A percentile compares a stretch with the other conserved stretches of the same genome.
These are phyloP conservation scores for Nemurella pictetii DNA, from an alignment of 2,888 invertebrate genomes.

Conservation along the genomic window DNA sequence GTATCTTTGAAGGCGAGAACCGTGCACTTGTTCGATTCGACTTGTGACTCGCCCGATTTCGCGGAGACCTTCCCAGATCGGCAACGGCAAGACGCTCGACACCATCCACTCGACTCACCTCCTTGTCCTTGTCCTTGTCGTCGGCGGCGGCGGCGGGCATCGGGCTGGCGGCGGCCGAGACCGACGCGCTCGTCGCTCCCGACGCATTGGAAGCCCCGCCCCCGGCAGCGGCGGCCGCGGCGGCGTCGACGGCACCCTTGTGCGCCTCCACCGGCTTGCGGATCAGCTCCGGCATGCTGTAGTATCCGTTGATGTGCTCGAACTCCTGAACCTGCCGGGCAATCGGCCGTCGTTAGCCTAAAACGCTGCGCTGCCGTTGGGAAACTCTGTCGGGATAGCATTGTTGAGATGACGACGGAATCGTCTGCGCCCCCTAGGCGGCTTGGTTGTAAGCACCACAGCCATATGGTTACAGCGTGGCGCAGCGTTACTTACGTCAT, in stretches of 20 bases:
- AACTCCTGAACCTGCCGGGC: slow-evolving; percentile 85
- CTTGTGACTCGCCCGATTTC: too few species aligned
- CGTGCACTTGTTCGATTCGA: too few species aligned
- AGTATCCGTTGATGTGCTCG: slow-evolving; percentile 96
- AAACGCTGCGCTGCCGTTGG: background rate
- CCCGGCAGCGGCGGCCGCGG: slow-evolving; percentile 56
- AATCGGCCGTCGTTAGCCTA: slow-evolving; percentile 24
- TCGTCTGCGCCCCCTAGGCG: too few species aligned
- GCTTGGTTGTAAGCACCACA: background rate
- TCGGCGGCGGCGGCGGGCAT: slow-evolving; percentile 45
- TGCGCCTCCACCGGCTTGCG: slow-evolving; percentile 78
- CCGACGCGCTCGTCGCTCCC: slow-evolving; percentile 61
- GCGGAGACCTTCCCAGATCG: too few species aligned
- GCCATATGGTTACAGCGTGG: background rate
- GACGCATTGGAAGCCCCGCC: slow-evolving; percentile 57
- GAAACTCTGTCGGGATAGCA: too few species aligned
- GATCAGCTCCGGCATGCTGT: slow-evolving; percentile 93
- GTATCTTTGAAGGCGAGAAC: too few species aligned
- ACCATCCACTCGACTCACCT: too few species aligned
- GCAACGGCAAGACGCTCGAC: too few species aligned
- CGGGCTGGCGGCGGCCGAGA: slow-evolving; percentile 71
- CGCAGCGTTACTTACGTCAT: too few species aligned
- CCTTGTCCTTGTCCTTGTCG: slow-evolving; percentile 45
- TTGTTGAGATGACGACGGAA: too few species aligned
- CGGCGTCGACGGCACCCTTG: slow-evolving; percentile 66